Evolutionary conservation across 92 coral and sea anemone species (phyloP).

Genomic region (Phenganax subtilis): DNA sequence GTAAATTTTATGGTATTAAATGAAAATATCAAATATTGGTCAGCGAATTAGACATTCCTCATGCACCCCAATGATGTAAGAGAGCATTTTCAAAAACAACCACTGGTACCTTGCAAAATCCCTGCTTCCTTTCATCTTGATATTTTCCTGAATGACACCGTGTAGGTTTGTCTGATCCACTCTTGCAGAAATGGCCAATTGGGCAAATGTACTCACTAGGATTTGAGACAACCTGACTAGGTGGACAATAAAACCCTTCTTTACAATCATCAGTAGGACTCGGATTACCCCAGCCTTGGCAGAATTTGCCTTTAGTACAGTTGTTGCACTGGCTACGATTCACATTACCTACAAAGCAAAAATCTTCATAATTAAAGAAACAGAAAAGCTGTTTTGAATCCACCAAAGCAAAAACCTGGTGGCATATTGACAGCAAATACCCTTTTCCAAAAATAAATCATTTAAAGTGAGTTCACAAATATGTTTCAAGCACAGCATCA

Average conservation of each 20-base stretch:
- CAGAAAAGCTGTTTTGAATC: no score
- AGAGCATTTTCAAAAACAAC: no score
- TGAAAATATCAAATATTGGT: no score
- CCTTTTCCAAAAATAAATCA: no score
- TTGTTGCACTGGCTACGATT: conserved; percentile 58
- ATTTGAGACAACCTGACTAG: conserved; percentile 61
- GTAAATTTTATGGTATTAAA: no score
- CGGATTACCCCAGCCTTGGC: conserved; percentile 71
- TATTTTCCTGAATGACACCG: conserved; percentile 81
- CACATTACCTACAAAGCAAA: conserved; percentile 49
- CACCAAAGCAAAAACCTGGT: no score
- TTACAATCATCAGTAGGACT: conserved; percentile 63
- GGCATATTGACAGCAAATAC: no score
- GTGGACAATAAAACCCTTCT: conserved; percentile 84
- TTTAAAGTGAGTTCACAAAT: no score
- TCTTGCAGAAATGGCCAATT: conserved; percentile 73
- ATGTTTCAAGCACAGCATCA: no score
- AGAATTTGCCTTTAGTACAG: conserved; percentile 74
- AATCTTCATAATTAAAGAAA: not conserved
- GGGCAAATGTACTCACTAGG: conserved; percentile 70
- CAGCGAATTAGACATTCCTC: no score
- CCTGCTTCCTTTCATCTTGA: conserved; percentile 64
- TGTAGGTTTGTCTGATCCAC: conserved; percentile 65
- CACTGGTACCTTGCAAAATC: conserved; percentile 61
- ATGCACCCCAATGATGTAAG: no score